phyloP scores from a whole-genome alignment of 2,888 invertebrate genomes.

The Mesochorus sp. region DNA sequence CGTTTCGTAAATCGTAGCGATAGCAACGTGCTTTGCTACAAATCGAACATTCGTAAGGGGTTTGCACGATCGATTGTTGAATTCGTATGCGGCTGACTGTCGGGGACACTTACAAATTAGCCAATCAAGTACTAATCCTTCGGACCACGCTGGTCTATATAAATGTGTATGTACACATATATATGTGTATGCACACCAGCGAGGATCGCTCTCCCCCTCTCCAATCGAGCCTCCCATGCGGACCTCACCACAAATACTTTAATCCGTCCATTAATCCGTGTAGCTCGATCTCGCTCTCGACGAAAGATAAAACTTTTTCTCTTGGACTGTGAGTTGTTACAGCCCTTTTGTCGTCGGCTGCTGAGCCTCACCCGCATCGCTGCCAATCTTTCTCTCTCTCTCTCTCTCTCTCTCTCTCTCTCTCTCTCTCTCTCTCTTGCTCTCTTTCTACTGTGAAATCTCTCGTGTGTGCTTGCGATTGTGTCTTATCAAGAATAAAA shows the following conservation, averaged over 20 bases:
- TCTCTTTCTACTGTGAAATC: slow-evolving; percentile 5
- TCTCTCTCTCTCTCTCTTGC: background rate
- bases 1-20: too few species aligned
- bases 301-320: slow-evolving; percentile 80
- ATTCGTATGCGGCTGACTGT: slow-evolving; percentile 73
- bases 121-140: slow-evolving; percentile 82
- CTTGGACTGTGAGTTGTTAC: slow-evolving; percentile 71
- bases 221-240: slow-evolving; percentile 72
- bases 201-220: slow-evolving; percentile 71
- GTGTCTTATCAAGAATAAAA: background rate
- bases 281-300: slow-evolving; percentile 36
- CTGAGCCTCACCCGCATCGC: slow-evolving; percentile 55
- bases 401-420: background rate
- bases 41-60: background rate
- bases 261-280: slow-evolving; percentile 81
- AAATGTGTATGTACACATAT: background rate
- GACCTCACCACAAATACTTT: slow-evolving; percentile 78
- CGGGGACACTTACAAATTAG: slow-evolving; percentile 82
- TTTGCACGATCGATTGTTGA: slow-evolving; percentile 78
- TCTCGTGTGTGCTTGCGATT: slow-evolving; percentile 20
- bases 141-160: slow-evolving; percentile 58
- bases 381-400: background rate
- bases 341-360: slow-evolving; percentile 79
- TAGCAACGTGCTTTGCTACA: too few species aligned
- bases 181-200: background rate